A percentile compares a stretch with the other conserved stretches of the same genome.
phyloP scores from a whole-genome alignment of 2,888 invertebrate species.

The Stenolophus ochropezus region DNA sequence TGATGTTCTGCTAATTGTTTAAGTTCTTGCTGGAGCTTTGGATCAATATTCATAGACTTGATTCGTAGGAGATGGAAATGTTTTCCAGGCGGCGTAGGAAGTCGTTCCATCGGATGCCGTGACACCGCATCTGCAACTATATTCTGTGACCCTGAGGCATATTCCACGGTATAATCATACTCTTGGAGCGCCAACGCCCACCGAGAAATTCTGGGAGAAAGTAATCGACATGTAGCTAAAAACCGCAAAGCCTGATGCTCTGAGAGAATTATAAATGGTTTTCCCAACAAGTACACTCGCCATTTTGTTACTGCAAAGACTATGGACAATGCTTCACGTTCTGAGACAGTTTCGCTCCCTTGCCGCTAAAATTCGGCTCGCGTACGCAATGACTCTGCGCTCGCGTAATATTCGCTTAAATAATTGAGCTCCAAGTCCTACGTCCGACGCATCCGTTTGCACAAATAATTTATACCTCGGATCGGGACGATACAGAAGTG shows the following conservation, averaged over 20 bases:
- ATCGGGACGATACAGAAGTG: neutral
- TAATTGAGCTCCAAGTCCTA: constrained; percentile 60
- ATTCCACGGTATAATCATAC: constrained; percentile 63
- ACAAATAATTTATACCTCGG: constrained; percentile 40
- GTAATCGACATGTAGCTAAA: constrained; percentile 60
- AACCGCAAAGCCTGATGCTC: constrained; percentile 61
- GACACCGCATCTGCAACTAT: constrained; percentile 65
- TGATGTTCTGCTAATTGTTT: neutral
- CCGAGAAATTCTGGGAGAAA: constrained; percentile 60
- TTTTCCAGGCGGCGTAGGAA: neutral
- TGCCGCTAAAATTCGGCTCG: constrained; percentile 59
- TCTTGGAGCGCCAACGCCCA: constrained; percentile 65
- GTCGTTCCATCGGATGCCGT: constrained; percentile 60
- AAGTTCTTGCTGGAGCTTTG: neutral
- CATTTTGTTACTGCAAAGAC: constrained; percentile 61
- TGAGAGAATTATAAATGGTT: constrained; percentile 55
- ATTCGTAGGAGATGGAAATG: neutral
- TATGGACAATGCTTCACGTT: constrained; percentile 49
- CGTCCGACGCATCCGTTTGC: constrained; percentile 61
- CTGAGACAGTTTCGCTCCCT: constrained; percentile 45
- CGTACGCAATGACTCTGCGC: constrained; percentile 52
- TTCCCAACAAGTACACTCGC: constrained; percentile 60
- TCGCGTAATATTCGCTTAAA: constrained; percentile 58
- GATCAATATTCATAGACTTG: neutral
- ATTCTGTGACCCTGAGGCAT: constrained; percentile 65